Evolutionary conservation across 2,888 invertebrate genomes (phyloP).

Genomic region (Melipona beecheii): DNA sequence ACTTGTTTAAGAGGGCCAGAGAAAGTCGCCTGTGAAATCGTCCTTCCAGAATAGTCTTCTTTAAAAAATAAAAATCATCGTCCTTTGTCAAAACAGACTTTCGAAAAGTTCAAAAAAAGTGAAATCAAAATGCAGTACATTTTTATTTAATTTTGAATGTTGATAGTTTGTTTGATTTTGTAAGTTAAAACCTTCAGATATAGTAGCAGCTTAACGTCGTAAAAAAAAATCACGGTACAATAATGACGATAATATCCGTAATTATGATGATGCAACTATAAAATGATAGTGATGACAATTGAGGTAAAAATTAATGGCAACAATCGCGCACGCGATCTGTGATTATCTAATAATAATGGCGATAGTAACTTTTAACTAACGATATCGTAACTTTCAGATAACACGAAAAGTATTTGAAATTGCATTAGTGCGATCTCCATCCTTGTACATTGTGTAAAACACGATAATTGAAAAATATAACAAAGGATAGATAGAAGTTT

Average conservation of each 20-base stretch:
- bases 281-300: background rate
- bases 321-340: constrained; percentile 7
- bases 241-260: constrained; percentile 8
- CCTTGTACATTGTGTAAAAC: background rate
- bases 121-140: background rate
- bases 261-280: constrained; percentile 26
- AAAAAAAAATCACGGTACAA: background rate
- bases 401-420: background rate
- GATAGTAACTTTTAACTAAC: background rate
- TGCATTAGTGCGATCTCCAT: background rate
- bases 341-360: constrained; percentile 25
- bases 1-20: constrained; percentile 31
- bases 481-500: no score
- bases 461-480: background rate
- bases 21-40: constrained; percentile 19
- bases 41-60: background rate
- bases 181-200: no score
- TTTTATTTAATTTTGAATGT: no score
- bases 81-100: background rate
- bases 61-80: constrained; percentile 12
- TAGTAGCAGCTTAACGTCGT: background rate
- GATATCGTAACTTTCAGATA: background rate
- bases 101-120: background rate
- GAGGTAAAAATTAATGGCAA: constrained; percentile 18
- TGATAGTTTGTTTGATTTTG: background rate